These are phyloP conservation scores for Paracentrotus lividus DNA, from an alignment of 53 echinoderm and acorn worm species.

Conservation along the genomic window DNA sequence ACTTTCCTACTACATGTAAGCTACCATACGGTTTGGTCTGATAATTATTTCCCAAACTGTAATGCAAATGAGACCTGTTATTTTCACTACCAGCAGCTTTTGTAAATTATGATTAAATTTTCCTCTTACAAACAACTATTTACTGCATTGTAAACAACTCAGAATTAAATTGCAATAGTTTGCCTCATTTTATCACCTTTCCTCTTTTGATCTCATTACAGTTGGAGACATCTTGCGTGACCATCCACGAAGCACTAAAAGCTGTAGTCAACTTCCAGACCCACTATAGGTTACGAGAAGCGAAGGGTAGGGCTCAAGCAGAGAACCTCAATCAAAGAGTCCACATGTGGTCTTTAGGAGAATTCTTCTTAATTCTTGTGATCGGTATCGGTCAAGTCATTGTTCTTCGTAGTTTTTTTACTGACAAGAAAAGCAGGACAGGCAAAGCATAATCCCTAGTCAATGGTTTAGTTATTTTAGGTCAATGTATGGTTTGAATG, in stretches of 20 bases:
- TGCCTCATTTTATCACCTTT: neutral
- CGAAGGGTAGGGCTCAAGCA: conserved; percentile 81
- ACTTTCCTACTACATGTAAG: no score
- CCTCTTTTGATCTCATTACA: conserved; percentile 39
- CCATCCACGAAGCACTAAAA: conserved; percentile 94
- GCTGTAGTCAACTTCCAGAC: conserved; percentile 94
- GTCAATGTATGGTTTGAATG: neutral
- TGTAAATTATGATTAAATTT: no score
- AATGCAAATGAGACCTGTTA: no score
- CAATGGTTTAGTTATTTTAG: neutral
- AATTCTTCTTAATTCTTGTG: conserved; percentile 84
- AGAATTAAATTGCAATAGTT: no score
- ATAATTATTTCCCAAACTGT: no score
- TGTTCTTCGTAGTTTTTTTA: conserved; percentile 97
- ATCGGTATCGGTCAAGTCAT: conserved; percentile 90
- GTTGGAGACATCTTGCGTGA: conserved; percentile 96
- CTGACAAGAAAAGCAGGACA: conserved; percentile 82
- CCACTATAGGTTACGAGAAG: conserved; percentile 95
- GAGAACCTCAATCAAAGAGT: conserved; percentile 88
- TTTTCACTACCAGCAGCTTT: no score
- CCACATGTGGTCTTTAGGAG: conserved; percentile 95
- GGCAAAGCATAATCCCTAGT: conserved; percentile 78
- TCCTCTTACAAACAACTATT: no score
- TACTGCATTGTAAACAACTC: no score
- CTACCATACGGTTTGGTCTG: no score